phyloP scores from a whole-genome alignment of 2,888 invertebrate genomes.

The Glaucopsyche alexis region DNA sequence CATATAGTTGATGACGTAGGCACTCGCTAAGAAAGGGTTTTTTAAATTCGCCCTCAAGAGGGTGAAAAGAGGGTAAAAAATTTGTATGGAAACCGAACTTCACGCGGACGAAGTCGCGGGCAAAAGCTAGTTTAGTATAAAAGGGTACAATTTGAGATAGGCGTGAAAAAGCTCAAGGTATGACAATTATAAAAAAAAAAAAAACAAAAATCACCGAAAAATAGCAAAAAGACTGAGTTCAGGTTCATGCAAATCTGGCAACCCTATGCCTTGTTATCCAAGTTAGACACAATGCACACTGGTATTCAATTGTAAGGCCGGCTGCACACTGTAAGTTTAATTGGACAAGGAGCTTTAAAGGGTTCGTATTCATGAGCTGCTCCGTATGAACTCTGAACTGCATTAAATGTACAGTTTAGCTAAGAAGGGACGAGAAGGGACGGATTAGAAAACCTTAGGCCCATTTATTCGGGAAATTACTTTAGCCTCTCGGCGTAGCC shows the following conservation, averaged over 20 bases:
- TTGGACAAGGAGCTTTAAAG: not conserved
- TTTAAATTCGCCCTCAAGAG: too few relatives aligned
- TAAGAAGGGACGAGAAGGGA: conserved; percentile 14
- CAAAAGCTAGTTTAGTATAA: too few relatives aligned
- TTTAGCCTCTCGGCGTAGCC: not conserved
- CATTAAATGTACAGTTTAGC: conserved; percentile 10
- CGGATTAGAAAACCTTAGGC: conserved; percentile 8
- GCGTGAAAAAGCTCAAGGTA: too few relatives aligned
- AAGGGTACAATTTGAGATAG: too few relatives aligned
- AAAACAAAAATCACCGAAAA: too few relatives aligned
- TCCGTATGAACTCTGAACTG: not conserved
- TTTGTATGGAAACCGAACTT: too few relatives aligned
- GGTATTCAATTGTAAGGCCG: not conserved
- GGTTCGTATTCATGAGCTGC: not conserved
- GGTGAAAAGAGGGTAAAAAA: too few relatives aligned
- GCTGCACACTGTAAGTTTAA: not conserved
- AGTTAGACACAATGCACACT: not conserved
- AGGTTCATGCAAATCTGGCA: not conserved
- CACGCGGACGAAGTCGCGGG: too few relatives aligned
- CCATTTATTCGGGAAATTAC: conserved; percentile 6
- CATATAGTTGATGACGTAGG: too few relatives aligned
- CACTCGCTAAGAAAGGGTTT: too few relatives aligned
- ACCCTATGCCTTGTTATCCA: not conserved
- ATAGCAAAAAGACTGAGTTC: too few relatives aligned
- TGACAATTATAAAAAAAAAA: too few relatives aligned